These are phyloP conservation scores for Hyppa rectilinea DNA, from an alignment of 2,888 invertebrate genomes.

Conservation along the genomic window DNA sequence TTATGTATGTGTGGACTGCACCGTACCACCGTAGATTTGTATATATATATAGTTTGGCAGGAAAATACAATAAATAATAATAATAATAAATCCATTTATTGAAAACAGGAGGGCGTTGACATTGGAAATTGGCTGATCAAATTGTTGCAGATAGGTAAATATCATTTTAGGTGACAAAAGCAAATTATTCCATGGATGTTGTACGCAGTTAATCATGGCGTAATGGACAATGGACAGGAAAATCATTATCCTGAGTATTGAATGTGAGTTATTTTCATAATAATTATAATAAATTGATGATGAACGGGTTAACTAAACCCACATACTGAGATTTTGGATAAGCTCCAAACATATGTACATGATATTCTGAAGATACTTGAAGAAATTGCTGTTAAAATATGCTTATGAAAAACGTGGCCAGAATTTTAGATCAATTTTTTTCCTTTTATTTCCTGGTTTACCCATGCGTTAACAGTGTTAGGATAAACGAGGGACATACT, in stretches of 20 bases:
- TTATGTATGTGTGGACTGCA: too few relatives aligned
- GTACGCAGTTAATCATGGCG: neutral
- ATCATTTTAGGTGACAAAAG: slow-evolving; percentile 43
- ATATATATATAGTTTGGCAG: neutral
- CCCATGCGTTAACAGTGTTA: too few relatives aligned
- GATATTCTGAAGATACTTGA: too few relatives aligned
- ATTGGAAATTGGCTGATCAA: slow-evolving; percentile 4
- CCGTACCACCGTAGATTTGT: neutral
- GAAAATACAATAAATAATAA: neutral
- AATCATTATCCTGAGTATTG: slow-evolving; percentile 35
- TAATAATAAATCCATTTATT: neutral
- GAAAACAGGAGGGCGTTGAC: neutral
- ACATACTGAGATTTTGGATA: neutral
- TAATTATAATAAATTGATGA: neutral
- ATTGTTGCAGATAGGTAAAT: slow-evolving; percentile 15
- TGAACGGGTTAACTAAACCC: neutral
- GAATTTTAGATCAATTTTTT: too few relatives aligned
- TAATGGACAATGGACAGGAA: slow-evolving; percentile 28
- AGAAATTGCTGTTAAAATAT: neutral
- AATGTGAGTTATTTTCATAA: slow-evolving; percentile 4
- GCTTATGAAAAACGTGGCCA: neutral
- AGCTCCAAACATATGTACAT: too few relatives aligned
- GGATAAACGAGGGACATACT: too few relatives aligned
- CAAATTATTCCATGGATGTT: neutral
- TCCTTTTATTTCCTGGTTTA: neutral